Evolutionary conservation across 1,140 invertebrate genomes (phyloP), one percentile per base, ranked within the genome.

Genomic region (Penaeus indicus): DNA sequence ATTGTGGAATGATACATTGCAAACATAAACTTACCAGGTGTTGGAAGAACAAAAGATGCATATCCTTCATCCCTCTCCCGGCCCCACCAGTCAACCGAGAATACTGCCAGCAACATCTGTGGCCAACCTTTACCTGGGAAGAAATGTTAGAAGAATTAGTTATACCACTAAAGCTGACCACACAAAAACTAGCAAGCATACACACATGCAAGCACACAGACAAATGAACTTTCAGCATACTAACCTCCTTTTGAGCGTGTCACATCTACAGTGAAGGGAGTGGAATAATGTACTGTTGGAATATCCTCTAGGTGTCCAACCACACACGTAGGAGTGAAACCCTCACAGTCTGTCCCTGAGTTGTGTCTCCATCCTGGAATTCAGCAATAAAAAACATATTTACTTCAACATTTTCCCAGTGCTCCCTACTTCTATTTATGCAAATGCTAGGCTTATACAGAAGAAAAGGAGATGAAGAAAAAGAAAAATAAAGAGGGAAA

Each of bases 1-100:
- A 54, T 42, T 42, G 3, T 42, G 38, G 38, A 42, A 42, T 7
- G 4, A 42, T 42, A 18, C 32, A 0, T 83, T 10, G 1, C 16
- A 38, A 38, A 0, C 60, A 5, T 60, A 27, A 62, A 38, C 67
- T 63, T 63, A 88, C 86, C 86, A 84, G 80, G 69, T n/a, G 60
- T 22, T 64, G 81, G 27, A 7, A 88, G 69, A 10, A 60, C 47
- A 79, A 88, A 88, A 60, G 86, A 64, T 77, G 86, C 86, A 60
- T 88, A 88, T 61, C 86, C 86, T 32, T 88, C 86, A 79, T 88
- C 81, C 42, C 86, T 42, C 61, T 88, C 86, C 47, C 64, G 69
- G 32, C 82, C 86, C 27, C 82, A 83, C 86, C 86, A 88, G 72
- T 88, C 86, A 22, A 88, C 72, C 19, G 86, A 88, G 54, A 84